phyloP scores from a whole-genome alignment of 2,888 invertebrate genomes.

The Geotrupes spiniger region DNA sequence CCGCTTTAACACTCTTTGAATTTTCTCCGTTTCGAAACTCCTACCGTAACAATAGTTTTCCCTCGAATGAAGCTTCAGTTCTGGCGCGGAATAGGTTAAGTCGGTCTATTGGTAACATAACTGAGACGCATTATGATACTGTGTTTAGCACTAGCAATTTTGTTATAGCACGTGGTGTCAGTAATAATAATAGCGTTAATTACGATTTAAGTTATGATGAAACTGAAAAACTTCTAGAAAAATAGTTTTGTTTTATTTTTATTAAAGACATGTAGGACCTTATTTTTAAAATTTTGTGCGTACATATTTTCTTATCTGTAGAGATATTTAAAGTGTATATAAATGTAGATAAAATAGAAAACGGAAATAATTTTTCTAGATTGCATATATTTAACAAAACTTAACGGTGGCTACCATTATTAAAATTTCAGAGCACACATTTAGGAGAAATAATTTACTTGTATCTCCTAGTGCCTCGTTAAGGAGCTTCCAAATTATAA shows the following conservation, averaged over 20 bases:
- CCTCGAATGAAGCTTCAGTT: slow-evolving; percentile 43
- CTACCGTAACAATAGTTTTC: slow-evolving; percentile 45
- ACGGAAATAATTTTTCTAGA: no score
- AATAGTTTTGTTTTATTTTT: slow-evolving; percentile 8
- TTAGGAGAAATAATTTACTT: no score
- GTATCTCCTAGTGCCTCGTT: no score
- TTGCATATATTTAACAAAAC: no score
- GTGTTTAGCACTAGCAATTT: slow-evolving; percentile 53
- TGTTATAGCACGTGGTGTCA: slow-evolving; percentile 47
- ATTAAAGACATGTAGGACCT: slow-evolving; percentile 2
- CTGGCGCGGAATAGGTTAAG: slow-evolving; percentile 43
- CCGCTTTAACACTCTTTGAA: slow-evolving; percentile 42
- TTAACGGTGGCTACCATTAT: no score
- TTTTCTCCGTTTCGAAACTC: slow-evolving; percentile 32
- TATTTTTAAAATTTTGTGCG: no score
- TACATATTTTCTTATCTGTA: no score
- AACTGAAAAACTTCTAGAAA: slow-evolving; percentile 30
- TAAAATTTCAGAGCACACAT: no score
- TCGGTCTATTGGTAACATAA: slow-evolving; percentile 49
- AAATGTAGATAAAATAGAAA: no score
- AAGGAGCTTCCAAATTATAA: no score
- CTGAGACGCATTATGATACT: slow-evolving; percentile 55
- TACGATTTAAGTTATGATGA: slow-evolving; percentile 31
- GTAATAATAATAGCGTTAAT: slow-evolving; percentile 38
- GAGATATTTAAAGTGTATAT: no score